Evolutionary conservation across 2,113 vertebrate genomes (phyloP), one percentile per base, ranked within the genome.

Genomic region (Diphyllodes magnificus): DNA sequence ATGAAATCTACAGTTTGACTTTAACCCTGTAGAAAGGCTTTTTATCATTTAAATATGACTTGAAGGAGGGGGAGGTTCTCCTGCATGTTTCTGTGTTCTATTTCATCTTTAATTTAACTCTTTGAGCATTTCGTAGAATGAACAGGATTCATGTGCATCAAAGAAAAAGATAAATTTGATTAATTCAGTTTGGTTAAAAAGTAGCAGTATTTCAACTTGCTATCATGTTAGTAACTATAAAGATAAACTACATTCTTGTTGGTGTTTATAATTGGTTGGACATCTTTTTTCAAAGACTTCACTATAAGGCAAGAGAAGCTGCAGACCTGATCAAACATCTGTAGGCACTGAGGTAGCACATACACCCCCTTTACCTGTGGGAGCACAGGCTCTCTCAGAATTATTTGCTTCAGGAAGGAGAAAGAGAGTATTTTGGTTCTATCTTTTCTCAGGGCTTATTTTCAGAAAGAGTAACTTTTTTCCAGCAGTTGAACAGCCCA

Each of bases 81-180:
- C 61, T 85, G 45, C 39, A 70, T 39, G 16, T 50, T 75, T 44
- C 88, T 78, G 28, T 23, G 71, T 49, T 82, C 37, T 96, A 84
- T 95, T 96, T 96, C 27, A 96, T 96, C 90, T 97, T 97, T 96
- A 91, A 95, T 94, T 97, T 97, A 96, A 96, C 93, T 85, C 59
- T 92, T 89, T 96, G 86, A 97, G 64, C 86, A 91, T 92, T 93
- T 94, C 93, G 17, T 64, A 94, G 88, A 93, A 63, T 66, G 49
- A 82, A 80, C 40, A 85, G 6, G 5, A 60, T 40, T 69, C 11
- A 1, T 28, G 10, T 2, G 4, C 64, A 78, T 89, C 49, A 92
- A 96, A 89, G 68, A 94, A 84, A 87, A 94, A 91, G 23, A 78
- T 44, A 84, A 77, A 81, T 72, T 59, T 82, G 31, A 82, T 95